Evolutionary conservation across 2,797 vertebrate genomes (phyloP), one percentile per base, ranked within the genome.

Genomic region (Liparis tanakae): DNA sequence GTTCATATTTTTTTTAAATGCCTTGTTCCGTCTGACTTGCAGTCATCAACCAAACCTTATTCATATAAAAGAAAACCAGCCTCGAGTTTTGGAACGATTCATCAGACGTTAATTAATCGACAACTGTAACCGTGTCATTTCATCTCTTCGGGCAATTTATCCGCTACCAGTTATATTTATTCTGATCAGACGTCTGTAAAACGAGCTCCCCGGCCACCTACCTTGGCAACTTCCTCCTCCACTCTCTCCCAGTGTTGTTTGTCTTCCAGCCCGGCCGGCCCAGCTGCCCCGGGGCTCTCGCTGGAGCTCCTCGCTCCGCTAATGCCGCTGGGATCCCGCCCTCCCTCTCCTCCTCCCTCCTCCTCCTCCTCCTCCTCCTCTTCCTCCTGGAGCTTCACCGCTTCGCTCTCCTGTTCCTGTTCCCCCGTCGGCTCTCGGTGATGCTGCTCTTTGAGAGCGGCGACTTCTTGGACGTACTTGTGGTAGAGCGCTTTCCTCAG

Each of bases 141-240:
- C 7, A 44, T 25, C 41, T 51, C 22, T 58, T 7, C 43, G 25
- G 30, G 25, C 14, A 46, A 13, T 17, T 18, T 33, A 13, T 57
- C 37, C 30, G 7, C 41, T 33, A 20, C 1, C 6, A 72, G 17
- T 7, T 57, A 50, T 43, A 55, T 13, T 56, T 12, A 66, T 15
- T 34, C 25, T 37, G 9, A 37, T 17, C 60, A 4, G 17, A 70
- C 12, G n/a, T 36, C 2, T 25, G 3, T 30, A 25, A 54, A 8
- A 34, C 1, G 43, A 61, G 69, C 70, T 37, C 18, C 18, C 54
- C 12, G 5, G 1, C 36, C 46, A 48, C 81, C 34, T 93, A 99
- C 98, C 95, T 97, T 98, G 37, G 97, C 97, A 62, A 98, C 94
- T 93, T 98, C 97, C 90, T 98, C 96, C 90, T 98, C 95, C 82